Evolutionary conservation across 2,113 vertebrate species (phyloP).

Genomic region (Ia io): DNA sequence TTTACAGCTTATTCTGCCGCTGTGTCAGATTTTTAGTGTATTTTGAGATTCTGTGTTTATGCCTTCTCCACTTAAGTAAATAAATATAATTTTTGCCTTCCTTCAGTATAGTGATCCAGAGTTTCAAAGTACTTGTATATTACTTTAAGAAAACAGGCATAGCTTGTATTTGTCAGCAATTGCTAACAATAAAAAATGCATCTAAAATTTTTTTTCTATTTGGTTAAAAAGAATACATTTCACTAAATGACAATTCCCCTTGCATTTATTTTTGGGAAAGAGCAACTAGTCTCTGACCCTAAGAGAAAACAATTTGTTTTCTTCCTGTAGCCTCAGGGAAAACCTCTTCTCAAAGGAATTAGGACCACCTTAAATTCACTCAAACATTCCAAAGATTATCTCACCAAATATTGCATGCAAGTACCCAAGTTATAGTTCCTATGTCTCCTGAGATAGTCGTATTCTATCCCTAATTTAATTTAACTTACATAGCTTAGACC

Average conservation of each 20-base stretch:
- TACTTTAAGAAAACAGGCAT: constrained; percentile 17
- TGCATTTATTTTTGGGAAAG: background rate
- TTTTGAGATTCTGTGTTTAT: background rate
- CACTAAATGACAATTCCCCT: background rate
- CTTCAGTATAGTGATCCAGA: background rate
- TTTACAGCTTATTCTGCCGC: background rate
- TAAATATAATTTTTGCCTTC: background rate
- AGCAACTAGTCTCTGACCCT: background rate
- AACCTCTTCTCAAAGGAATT: background rate
- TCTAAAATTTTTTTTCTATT: background rate
- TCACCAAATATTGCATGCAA: background rate
- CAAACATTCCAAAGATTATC: background rate
- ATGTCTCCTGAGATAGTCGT: background rate
- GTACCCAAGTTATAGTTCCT: background rate
- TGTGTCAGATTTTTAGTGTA: background rate
- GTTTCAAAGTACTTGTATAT: background rate
- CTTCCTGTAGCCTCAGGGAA: background rate
- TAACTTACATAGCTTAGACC: background rate
- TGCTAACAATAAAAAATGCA: background rate
- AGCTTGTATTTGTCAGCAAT: constrained; percentile 25
- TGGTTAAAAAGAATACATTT: background rate
- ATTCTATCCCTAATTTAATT: background rate
- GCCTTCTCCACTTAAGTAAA: background rate
- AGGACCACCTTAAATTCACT: background rate
- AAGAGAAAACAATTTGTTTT: background rate